phyloP scores from a whole-genome alignment of 2,797 vertebrate genomes.

The Hafferia zeledoni region DNA sequence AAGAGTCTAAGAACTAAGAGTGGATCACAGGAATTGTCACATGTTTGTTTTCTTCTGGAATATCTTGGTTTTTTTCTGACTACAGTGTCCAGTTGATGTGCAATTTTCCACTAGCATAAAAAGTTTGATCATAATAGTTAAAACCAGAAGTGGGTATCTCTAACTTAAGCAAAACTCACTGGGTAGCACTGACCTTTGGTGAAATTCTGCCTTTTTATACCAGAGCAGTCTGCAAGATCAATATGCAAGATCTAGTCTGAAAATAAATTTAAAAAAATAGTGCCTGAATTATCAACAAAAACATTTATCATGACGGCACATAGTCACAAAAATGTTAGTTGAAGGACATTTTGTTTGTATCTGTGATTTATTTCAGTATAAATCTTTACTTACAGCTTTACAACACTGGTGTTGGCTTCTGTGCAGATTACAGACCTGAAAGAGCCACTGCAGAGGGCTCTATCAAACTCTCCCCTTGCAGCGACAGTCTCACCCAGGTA shows the following conservation, averaged over 20 bases:
- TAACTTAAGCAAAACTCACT: neutral
- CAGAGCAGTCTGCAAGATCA: neutral
- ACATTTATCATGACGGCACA: neutral
- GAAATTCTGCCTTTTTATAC: neutral
- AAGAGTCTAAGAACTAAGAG: neutral
- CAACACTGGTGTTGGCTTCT: slow-evolving; percentile 83
- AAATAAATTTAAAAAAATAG: neutral
- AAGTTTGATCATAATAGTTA: neutral
- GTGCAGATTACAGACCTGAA: slow-evolving; percentile 78
- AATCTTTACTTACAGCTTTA: slow-evolving; percentile 82
- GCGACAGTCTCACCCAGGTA: slow-evolving; percentile 84
- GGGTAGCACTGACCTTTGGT: neutral
- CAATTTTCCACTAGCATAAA: neutral
- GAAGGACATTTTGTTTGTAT: neutral
- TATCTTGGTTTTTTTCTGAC: neutral
- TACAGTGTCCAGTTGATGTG: neutral
- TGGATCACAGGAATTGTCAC: neutral
- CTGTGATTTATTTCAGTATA: slow-evolving; percentile 42
- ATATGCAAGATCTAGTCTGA: neutral
- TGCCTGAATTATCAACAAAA: neutral
- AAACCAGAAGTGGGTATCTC: neutral
- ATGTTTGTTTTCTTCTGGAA: neutral
- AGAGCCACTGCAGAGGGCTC: slow-evolving; percentile 56
- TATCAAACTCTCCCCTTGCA: slow-evolving; percentile 81
- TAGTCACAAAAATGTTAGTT: neutral